These are phyloP conservation scores for Bothrops jararaca DNA, from an alignment of 2,113 vertebrate species.

Conservation along the genomic window DNA sequence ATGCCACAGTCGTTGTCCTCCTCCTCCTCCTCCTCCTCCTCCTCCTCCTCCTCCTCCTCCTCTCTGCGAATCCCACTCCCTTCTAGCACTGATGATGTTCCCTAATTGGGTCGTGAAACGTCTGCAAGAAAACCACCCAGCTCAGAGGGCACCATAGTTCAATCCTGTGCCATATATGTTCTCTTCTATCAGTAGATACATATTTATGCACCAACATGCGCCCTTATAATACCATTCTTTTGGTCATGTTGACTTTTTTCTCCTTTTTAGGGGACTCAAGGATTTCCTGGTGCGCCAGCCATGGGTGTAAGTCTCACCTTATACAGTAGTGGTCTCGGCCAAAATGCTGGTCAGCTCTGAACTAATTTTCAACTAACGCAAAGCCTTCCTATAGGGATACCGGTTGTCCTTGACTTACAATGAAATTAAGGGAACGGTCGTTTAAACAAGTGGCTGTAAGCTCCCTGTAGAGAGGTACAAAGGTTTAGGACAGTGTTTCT, in stretches of 20 bases:
- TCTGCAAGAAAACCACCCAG: too few species aligned
- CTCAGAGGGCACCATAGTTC: too few species aligned
- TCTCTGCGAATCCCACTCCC: too few species aligned
- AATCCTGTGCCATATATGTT: too few species aligned
- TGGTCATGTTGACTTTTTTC: neutral
- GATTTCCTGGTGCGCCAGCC: conserved; percentile 79
- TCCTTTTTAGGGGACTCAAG: conserved; percentile 71
- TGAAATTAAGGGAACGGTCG: neutral
- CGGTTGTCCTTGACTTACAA: neutral
- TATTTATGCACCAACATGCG: neutral
- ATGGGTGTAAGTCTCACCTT: conserved; percentile 74
- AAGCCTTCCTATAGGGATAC: neutral
- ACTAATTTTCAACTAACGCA: neutral
- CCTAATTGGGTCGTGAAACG: too few species aligned
- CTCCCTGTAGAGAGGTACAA: neutral
- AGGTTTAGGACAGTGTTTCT: too few species aligned
- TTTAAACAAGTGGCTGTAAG: neutral
- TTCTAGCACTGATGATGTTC: too few species aligned
- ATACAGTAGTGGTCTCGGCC: neutral
- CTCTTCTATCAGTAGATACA: neutral
- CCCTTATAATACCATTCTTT: neutral
- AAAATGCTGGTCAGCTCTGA: neutral
- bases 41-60: too few species aligned
- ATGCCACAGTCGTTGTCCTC: too few species aligned
- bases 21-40: too few species aligned